Base-by-base conservation (phyloP, 2,113 vertebrate species). In the Oostethus manadensis region DNA sequence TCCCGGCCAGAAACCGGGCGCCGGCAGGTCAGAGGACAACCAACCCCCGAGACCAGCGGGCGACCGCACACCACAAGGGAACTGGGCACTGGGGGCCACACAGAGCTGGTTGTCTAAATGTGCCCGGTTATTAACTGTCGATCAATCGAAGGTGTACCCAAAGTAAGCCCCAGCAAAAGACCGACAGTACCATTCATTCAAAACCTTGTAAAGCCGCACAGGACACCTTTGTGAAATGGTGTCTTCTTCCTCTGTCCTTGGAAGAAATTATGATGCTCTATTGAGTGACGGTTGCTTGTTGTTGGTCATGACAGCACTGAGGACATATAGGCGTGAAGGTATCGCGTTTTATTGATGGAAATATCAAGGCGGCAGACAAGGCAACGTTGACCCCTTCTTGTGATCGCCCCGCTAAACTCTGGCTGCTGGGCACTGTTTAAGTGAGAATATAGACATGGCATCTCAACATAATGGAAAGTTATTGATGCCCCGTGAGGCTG, bases 391-490 rank as follows among this genome's bases (percentile, higher is more conserved):
- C 77, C 81, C 72, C 75, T 78, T 65, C 64, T 77, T 73, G 74
- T 72, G 64, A 66, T 73, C 81, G 82, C 74, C 70, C 45, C 35
- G 20, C 54, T 60, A 49, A 43, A 42, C 74, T 60, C 68, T 72
- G 51, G 81, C 85, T 79, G 58, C 58, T 64, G 70, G 83, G 76
- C 73, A 68, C 61, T 54, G 62, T 65, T 80, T 68, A 77, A 84
- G 76, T 79, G 73, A 77, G 78, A 76, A 76, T 86, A 87, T 86
- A 80, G 84, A 88, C 82, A 70, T 76, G 78, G 70, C 73, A 70
- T 74, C 78, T 82, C 74, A 79, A 51, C 74, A 74, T 88, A 88
- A 90, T 89, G 83, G 84, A 87, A 87, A 84, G 53, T n/a, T 84
- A 91, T 87, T 74, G 85, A 88, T 86, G 74, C 68, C 63, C 66